Evolutionary conservation across 2,113 vertebrate genomes (phyloP).

Genomic region (Etheostoma spectabile): DNA sequence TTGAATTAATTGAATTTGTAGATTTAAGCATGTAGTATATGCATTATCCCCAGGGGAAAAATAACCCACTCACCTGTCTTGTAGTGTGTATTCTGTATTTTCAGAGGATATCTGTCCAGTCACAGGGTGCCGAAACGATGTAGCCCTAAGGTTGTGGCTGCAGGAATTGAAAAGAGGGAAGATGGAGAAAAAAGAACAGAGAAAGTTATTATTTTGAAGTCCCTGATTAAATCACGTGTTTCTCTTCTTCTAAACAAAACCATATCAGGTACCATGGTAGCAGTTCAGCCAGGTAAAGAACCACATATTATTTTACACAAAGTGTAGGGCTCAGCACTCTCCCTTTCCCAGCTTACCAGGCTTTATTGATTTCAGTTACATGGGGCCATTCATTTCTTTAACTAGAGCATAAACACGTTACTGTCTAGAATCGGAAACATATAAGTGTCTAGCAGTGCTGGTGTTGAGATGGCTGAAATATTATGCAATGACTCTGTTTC

Average conservation of each 20-base stretch:
- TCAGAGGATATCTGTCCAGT: slow-evolving; percentile 96
- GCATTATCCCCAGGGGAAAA: not conserved
- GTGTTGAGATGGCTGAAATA: slow-evolving; percentile 24
- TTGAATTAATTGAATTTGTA: slow-evolving; percentile 26
- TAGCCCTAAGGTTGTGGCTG: slow-evolving; percentile 95
- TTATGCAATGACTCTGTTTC: not conserved
- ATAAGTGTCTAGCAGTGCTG: slow-evolving; percentile 19
- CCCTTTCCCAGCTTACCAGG: slow-evolving; percentile 43
- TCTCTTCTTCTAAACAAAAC: slow-evolving; percentile 17
- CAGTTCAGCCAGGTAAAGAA: slow-evolving; percentile 39
- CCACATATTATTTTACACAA: slow-evolving; percentile 62
- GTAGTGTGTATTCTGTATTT: slow-evolving; percentile 95
- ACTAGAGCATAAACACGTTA: slow-evolving; percentile 72
- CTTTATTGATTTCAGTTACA: slow-evolving; percentile 79
- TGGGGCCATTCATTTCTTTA: slow-evolving; percentile 75
- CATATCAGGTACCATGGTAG: slow-evolving; percentile 35
- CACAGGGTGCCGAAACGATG: slow-evolving; percentile 95
- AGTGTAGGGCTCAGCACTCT: slow-evolving; percentile 68
- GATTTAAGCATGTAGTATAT: slow-evolving; percentile 1
- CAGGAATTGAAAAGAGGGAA: slow-evolving; percentile 44
- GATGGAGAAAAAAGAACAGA: slow-evolving; percentile 35
- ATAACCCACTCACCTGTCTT: slow-evolving; percentile 91
- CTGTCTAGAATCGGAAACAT: slow-evolving; percentile 62
- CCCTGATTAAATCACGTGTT: not conserved
- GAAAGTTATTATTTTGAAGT: too few relatives aligned